Evolutionary conservation across 2,113 vertebrate species (phyloP).

Genomic region (Coreoperca whiteheadi): DNA sequence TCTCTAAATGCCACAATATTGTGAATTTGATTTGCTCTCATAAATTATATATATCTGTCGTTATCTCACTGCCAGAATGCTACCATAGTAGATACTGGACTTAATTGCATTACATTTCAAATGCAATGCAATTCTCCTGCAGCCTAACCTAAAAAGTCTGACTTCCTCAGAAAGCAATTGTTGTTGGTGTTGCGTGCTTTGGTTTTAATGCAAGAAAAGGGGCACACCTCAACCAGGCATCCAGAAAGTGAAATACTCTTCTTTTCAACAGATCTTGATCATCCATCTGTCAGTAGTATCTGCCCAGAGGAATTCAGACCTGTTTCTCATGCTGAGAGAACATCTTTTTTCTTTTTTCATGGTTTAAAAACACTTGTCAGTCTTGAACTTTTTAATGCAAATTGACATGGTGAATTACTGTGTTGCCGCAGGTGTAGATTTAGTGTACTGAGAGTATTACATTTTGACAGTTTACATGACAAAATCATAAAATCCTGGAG

Average conservation of each 20-base stretch:
- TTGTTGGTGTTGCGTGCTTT: not conserved
- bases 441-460: conserved; percentile 8
- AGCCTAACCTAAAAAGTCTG: not conserved
- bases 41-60: not conserved
- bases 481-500: conserved; percentile 8
- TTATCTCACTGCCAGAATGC: too few relatives aligned
- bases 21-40: not conserved
- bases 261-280: conserved; percentile 12
- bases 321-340: conserved; percentile 15
- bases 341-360: not conserved
- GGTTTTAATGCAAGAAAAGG: conserved; percentile 2
- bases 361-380: conserved; percentile 9
- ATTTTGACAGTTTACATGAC: conserved; percentile 40
- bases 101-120: not conserved
- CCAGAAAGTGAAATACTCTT: not conserved
- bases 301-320: conserved; percentile 29
- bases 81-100: not conserved
- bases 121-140: not conserved
- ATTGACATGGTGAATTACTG: conserved; percentile 6
- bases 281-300: conserved; percentile 12
- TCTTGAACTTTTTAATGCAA: not conserved
- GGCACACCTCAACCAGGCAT: conserved; percentile 48
- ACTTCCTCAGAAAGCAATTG: not conserved
- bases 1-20: not conserved
- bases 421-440: conserved; percentile 31